Percentiles rank a stretch among this genome's conserved stretches.
Conservation (phyloP, 2,888 invertebrate species). For the Liposcelis brunnea region DNA sequence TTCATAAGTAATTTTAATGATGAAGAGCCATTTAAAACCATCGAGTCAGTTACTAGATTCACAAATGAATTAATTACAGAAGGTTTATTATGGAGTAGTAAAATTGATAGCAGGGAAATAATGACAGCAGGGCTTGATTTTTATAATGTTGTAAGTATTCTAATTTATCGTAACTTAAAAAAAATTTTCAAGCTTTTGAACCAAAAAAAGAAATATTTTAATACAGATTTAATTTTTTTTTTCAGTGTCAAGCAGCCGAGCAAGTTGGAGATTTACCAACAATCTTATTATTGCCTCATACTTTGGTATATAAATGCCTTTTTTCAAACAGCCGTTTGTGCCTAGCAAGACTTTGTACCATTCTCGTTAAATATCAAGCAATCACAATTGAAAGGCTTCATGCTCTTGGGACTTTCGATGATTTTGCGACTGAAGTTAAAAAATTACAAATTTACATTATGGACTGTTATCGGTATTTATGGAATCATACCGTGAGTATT, state of each 20-base stretch:
- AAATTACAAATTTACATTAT: too few species aligned
- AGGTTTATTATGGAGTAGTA: background rate
- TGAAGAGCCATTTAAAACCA: background rate
- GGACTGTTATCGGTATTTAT: too few species aligned
- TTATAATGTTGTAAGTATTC: background rate
- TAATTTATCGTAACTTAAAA: background rate
- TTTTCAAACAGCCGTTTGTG: background rate
- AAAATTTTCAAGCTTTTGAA: background rate
- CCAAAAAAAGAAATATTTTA: background rate
- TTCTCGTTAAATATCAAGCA: background rate
- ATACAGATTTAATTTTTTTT: background rate
- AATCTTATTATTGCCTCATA: background rate
- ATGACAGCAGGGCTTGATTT: background rate
- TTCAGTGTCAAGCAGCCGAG: background rate
- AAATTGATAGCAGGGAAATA: background rate
- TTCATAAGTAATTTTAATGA: background rate
- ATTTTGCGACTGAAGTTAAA: too few species aligned
- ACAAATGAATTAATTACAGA: background rate
- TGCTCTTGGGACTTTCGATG: too few species aligned
- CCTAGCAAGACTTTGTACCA: background rate
- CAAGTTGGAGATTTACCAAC: background rate
- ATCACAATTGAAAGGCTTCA: too few species aligned
- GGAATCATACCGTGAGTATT: too few species aligned
- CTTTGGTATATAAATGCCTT: conserved; percentile 1
- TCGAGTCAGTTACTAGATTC: background rate